Percentiles rank a stretch among this genome's conserved stretches.
These are phyloP conservation scores for Rhynchomys soricoides DNA, from an alignment of 2,113 vertebrate genomes.

Conservation along the genomic window DNA sequence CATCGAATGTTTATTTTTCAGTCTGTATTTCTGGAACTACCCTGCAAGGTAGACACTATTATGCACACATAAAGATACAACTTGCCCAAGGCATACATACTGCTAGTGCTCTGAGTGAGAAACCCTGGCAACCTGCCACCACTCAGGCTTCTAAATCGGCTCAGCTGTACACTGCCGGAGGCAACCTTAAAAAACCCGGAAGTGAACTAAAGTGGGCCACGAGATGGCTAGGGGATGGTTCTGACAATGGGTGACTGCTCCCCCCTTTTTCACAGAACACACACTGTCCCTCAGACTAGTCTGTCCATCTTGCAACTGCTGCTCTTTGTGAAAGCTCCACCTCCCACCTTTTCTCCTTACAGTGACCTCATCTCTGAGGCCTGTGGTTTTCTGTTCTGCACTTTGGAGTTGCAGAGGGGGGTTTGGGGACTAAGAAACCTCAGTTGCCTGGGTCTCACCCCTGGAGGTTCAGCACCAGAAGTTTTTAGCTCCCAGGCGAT, in stretches of 20 bases:
- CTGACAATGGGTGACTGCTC: not conserved
- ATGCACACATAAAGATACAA: not conserved
- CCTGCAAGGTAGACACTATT: not conserved
- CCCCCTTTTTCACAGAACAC: not conserved
- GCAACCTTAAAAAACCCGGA: constrained; percentile 33
- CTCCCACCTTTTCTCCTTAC: not conserved
- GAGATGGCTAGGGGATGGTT: not conserved
- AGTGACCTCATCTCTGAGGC: not conserved
- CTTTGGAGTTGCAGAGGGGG: not conserved
- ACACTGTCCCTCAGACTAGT: not conserved
- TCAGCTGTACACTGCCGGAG: not conserved
- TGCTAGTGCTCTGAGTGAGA: not conserved
- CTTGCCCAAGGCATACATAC: not conserved
- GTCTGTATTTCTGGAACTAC: not conserved
- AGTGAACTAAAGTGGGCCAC: not conserved
- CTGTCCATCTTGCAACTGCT: not conserved
- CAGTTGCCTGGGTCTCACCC: not conserved
- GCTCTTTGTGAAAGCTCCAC: not conserved
- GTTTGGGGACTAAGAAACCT: not conserved
- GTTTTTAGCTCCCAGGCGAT: not conserved
- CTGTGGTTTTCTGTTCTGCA: not conserved
- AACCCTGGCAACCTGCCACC: not conserved
- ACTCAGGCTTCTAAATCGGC: not conserved
- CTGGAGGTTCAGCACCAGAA: not conserved
- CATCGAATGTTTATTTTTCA: not conserved